Conservation (phyloP, 2,113 vertebrate species). For the Takifugu bimaculatus region DNA sequence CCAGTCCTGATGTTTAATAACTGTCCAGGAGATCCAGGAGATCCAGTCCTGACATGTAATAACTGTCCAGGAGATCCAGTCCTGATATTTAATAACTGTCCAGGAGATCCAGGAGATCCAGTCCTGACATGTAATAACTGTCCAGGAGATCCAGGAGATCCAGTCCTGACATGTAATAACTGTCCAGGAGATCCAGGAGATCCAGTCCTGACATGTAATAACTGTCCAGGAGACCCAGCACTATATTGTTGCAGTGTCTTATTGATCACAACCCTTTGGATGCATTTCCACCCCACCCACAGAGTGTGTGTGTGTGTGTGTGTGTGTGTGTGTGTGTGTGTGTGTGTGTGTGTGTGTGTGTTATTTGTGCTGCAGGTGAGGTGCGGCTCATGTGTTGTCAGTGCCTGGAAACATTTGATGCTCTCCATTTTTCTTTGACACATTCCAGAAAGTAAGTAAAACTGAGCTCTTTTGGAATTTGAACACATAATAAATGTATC, state of each 20-base stretch:
- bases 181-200: too few relatives aligned
- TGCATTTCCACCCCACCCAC: constrained; percentile 5
- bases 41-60: too few relatives aligned
- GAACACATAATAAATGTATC: not conserved
- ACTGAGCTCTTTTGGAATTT: not conserved
- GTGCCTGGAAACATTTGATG: constrained; percentile 23
- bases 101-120: too few relatives aligned
- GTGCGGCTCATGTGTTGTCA: constrained; percentile 37
- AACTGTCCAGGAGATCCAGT: too few relatives aligned
- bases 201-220: too few relatives aligned
- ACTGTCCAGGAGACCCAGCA: not conserved
- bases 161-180: too few relatives aligned
- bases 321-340: constrained; percentile 19
- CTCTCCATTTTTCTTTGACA: constrained; percentile 15
- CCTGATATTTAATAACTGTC: too few relatives aligned
- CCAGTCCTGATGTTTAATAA: too few relatives aligned
- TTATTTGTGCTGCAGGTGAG: constrained; percentile 54
- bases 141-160: too few relatives aligned
- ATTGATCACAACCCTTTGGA: constrained; percentile 18
- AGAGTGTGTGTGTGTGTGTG: constrained; percentile 6
- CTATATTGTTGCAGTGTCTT: not conserved
- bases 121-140: too few relatives aligned
- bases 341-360: constrained; percentile 14
- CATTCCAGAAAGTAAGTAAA: constrained; percentile 54
- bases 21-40: too few relatives aligned